phyloP scores from a whole-genome alignment of 2,113 vertebrate genomes.

The Paramormyrops kingsleyae region DNA sequence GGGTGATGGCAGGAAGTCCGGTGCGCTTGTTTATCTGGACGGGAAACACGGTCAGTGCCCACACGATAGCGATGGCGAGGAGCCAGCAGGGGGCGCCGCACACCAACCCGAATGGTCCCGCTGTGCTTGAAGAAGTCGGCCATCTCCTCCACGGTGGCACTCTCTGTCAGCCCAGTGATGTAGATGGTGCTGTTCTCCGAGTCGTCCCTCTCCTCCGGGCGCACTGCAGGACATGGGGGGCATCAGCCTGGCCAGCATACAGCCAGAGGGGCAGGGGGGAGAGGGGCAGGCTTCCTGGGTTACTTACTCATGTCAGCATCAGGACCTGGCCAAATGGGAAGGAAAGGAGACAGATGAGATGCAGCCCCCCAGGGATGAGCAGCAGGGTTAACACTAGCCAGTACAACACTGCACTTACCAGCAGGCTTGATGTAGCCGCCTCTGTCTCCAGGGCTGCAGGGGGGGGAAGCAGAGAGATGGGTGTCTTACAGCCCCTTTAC shows the following conservation, averaged over 20 bases:
- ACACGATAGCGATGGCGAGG: accelerated
- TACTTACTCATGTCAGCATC: slow-evolving; percentile 71
- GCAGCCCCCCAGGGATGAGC: slow-evolving; percentile 37
- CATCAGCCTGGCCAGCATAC: not conserved
- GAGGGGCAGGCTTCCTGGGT: not conserved
- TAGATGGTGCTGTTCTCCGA: slow-evolving; percentile 92
- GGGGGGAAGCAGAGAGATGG: slow-evolving; percentile 99
- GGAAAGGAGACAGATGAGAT: not conserved
- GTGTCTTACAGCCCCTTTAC: slow-evolving; percentile 96
- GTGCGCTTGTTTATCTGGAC: slow-evolving; percentile 89
- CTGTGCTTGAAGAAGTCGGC: slow-evolving; percentile 92
- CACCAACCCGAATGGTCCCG: slow-evolving; percentile 77
- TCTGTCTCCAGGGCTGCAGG: slow-evolving; percentile 99
- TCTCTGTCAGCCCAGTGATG: slow-evolving; percentile 87
- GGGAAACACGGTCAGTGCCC: not conserved
- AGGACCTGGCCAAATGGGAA: not conserved
- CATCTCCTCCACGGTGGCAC: slow-evolving; percentile 82
- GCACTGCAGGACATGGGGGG: slow-evolving; percentile 37
- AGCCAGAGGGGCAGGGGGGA: not conserved
- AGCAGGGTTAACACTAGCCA: slow-evolving; percentile 77
- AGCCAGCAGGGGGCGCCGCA: not conserved
- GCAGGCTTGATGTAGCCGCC: slow-evolving; percentile 99
- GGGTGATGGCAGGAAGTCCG: slow-evolving; percentile 86
- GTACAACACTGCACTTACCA: slow-evolving; percentile 99
- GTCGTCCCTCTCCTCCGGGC: slow-evolving; percentile 77